Percentiles rank a stretch among this genome's conserved stretches.
Evolutionary conservation across 2,113 vertebrate species (phyloP).

Genomic region (Eptesicus fuscus): DNA sequence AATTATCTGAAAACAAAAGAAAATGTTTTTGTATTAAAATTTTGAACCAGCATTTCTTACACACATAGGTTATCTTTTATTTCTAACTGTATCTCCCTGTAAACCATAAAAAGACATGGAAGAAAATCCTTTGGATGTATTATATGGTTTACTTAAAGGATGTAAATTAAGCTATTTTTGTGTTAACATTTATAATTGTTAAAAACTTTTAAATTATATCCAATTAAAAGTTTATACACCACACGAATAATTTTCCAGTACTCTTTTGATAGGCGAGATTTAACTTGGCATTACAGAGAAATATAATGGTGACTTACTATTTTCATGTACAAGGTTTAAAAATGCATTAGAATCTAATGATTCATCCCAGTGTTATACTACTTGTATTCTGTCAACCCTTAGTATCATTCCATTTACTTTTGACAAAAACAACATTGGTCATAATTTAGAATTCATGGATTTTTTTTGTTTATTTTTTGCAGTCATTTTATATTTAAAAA

Average conservation of each 20-base stretch:
- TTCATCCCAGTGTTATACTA: neutral
- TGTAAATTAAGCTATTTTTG: neutral
- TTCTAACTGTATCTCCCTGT: neutral
- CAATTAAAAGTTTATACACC: neutral
- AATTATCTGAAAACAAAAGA: neutral
- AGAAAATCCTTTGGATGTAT: neutral
- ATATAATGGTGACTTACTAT: neutral
- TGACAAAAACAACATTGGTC: neutral
- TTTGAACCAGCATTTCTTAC: neutral
- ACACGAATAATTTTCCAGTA: neutral
- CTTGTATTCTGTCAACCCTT: neutral
- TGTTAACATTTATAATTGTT: slow-evolving; percentile 22
- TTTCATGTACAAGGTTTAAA: neutral
- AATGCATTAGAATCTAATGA: neutral
- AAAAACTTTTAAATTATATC: neutral
- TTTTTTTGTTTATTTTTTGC: neutral
- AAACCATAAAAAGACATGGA: neutral
- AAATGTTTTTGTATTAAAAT: neutral
- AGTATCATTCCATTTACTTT: neutral
- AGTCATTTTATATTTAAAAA: neutral
- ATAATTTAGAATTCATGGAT: neutral
- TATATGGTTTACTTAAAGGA: neutral
- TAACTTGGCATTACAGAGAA: neutral
- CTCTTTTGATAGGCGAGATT: neutral
- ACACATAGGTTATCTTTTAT: neutral